Conservation (phyloP, 2,888 invertebrate species). For the Sarcophaga rosellei region DNA sequence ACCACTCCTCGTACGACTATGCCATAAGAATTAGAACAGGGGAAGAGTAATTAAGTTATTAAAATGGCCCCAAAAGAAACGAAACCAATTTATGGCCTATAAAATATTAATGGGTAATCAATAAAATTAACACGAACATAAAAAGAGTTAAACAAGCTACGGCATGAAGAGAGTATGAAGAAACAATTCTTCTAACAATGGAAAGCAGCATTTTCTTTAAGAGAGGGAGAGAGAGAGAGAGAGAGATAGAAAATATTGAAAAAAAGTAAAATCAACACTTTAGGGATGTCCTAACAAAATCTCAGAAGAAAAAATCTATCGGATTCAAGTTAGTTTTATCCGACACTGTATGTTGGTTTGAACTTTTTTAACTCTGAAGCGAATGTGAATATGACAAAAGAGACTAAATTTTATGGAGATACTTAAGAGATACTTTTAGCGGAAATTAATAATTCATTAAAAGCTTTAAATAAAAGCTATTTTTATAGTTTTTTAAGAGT, state of each 20-base stretch:
- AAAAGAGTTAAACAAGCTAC: constrained; percentile 9
- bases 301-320: too few species aligned
- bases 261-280: not conserved
- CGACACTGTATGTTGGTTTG: too few species aligned
- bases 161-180: not conserved
- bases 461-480: too few species aligned
- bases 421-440: too few species aligned
- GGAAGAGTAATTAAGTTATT: constrained; percentile 41
- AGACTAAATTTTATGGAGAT: too few species aligned
- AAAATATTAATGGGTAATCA: constrained; percentile 1
- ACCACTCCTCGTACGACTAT: not conserved
- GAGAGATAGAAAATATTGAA: not conserved
- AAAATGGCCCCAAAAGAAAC: not conserved
- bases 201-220: too few species aligned
- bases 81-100: constrained; percentile 19
- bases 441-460: too few species aligned
- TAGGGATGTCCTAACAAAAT: not conserved
- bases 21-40: not conserved
- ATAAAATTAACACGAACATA: not conserved
- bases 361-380: too few species aligned
- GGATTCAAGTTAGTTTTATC: too few species aligned
- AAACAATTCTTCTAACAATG: not conserved
- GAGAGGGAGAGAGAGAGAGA: too few species aligned
- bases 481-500: too few species aligned
- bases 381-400: too few species aligned